Evolutionary conservation across 2,888 invertebrate species (phyloP).

Genomic region (Thereva unica): DNA sequence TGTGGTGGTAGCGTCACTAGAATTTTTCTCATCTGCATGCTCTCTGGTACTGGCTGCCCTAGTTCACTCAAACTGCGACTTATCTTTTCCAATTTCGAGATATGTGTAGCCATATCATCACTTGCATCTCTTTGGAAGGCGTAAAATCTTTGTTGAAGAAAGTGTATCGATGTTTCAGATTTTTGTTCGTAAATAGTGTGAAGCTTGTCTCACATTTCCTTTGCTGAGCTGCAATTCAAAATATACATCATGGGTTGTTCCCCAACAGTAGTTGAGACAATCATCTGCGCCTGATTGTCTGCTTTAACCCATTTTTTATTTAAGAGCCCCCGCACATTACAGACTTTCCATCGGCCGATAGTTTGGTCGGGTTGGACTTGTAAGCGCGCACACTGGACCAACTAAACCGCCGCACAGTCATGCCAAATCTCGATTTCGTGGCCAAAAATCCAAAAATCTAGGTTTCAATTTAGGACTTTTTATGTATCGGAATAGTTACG

Average conservation of each 20-base stretch:
- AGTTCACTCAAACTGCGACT: constrained; percentile 24
- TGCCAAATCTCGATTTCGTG: no score
- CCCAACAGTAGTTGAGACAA: neutral
- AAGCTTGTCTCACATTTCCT: constrained; percentile 31
- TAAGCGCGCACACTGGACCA: no score
- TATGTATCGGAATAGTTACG: no score
- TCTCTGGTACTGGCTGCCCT: constrained; percentile 34
- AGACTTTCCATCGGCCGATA: no score
- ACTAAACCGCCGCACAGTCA: no score
- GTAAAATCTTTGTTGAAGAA: constrained; percentile 44
- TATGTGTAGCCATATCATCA: constrained; percentile 41
- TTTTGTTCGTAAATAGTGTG: constrained; percentile 34
- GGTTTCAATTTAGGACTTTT: no score
- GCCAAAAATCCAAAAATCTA: no score
- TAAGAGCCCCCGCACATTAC: no score
- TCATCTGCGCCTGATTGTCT: no score
- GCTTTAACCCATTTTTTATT: no score
- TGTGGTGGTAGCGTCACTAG: constrained; percentile 42
- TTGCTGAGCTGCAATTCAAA: constrained; percentile 32
- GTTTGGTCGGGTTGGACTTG: no score
- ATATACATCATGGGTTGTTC: constrained; percentile 34
- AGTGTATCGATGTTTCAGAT: constrained; percentile 29
- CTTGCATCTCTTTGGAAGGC: constrained; percentile 39
- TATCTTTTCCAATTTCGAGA: constrained; percentile 37
- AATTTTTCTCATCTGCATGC: constrained; percentile 42